These are phyloP conservation scores for Bellardia bayeri DNA, from an alignment of 2,888 invertebrate genomes.

Conservation along the genomic window DNA sequence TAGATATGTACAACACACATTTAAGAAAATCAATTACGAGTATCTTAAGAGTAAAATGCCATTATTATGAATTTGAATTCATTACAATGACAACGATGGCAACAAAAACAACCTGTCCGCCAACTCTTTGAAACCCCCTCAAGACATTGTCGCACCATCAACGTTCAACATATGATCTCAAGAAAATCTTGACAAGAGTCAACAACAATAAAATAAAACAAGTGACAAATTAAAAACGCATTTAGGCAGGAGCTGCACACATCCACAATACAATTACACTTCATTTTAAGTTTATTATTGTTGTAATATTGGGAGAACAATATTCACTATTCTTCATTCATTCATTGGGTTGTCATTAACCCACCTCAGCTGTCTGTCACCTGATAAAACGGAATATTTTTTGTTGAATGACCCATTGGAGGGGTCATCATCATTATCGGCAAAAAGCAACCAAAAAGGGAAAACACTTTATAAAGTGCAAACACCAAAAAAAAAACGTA, in stretches of 20 bases:
- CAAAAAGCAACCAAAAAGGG: neutral
- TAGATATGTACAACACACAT: too few species aligned
- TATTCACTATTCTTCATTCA: neutral
- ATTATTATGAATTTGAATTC: neutral
- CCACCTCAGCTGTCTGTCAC: constrained; percentile 42
- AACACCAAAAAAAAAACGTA: neutral
- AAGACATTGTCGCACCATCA: neutral
- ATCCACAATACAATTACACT: neutral
- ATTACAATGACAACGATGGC: neutral
- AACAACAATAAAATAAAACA: constrained; percentile 35
- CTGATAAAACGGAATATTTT: constrained; percentile 18
- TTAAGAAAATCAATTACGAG: constrained; percentile 8
- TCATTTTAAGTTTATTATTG: neutral
- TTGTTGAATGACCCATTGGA: neutral
- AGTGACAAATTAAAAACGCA: constrained; percentile 60
- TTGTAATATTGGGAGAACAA: neutral
- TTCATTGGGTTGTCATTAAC: constrained; percentile 40
- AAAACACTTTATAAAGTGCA: constrained; percentile 8
- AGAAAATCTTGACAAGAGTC: neutral
- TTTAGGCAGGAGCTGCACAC: neutral
- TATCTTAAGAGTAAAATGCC: constrained; percentile 15
- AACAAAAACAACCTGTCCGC: constrained; percentile 9
- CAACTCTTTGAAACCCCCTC: neutral
- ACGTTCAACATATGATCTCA: neutral
- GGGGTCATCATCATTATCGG: constrained; percentile 13